Base-by-base conservation (phyloP, 2,113 vertebrate genomes). In the Oostethus manadensis region DNA sequence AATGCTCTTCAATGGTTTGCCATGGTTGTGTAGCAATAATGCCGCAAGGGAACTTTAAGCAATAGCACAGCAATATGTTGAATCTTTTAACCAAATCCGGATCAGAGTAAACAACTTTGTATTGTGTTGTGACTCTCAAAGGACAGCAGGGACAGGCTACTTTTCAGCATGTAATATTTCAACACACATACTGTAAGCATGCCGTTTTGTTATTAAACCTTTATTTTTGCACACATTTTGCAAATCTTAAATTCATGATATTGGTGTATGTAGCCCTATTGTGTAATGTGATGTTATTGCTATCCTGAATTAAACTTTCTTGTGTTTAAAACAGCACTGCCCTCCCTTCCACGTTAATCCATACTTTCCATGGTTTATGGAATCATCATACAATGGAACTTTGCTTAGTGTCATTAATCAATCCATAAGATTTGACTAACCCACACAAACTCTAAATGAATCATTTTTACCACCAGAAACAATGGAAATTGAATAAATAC, bases 1-100 rank as follows among this genome's bases (percentile, higher is more conserved):
- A 69, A 69, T 46, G 40, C n/a, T 60, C 66, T 44, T 61, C 58
- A 68, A 59, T 56, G 58, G 56, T 60, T 20, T 46, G 23, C 51
- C 16, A 21, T 63, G 33, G 51, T 60, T 60, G 38, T 68, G 17
- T n/a, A 29, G 16, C 17, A 15, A 21, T 40, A 42, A 15, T 50
- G 38, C 47, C 50, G 55, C 18, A 10, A 14, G 23, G 60, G 70
- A 74, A 48, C 51, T 70, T 47, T 33, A 33, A 67, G 42, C 33
- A 49, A 58, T 40, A 20, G 21, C 7, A 4, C 40, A 51, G 57
- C 40, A 46, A 51, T 29, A 60, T 56, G 38, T 57, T 26, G 55
- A 43, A 21, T 43, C 42, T 57, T 22, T 57, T 26, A 58, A 14
- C 11, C 44, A 43, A 62, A 66, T 42, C 14, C 15, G 1, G 2